Evolutionary conservation across 2,113 vertebrate genomes (phyloP), one percentile per base, ranked within the genome.

Genomic region (Anthoscopus minutus): DNA sequence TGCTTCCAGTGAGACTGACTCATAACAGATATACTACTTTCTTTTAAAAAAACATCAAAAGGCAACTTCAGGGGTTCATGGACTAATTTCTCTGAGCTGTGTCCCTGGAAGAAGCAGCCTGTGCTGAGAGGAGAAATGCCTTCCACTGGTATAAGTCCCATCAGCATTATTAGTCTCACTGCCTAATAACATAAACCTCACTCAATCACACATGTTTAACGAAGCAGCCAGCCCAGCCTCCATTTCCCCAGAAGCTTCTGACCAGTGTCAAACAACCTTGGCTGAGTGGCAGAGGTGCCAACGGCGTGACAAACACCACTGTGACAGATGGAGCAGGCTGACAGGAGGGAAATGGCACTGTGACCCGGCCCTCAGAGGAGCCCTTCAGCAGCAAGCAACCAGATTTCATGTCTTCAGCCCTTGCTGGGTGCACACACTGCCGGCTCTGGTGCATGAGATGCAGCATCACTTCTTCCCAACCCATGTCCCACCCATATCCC

Each of bases 1-100:
- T 62, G 42, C 15, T 71, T 54, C 57, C 1, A 1, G 38, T 71
- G 80, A 88, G 30, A 81, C 62, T 62, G 65, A 61, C 71, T 62
- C 76, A 10, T 30, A 64, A 51, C 61, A 93, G 60, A 73, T 40
- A 83, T 50, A 65, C 21, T 40, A 42, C 86, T 95, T 66, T 60
- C 37, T 88, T 88, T 47, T 3, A 4, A 94, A 86, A 88, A 80
- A 96, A 37, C 6, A 90, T 71, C 50, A 64, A 90, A 90, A 97
- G 85, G 47, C 78, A 90, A 56, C 3, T 2, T 67, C 82, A 95
- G 74, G 86, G 48, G 40, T 8, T 64, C 61, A 88, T 44, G 83
- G 76, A 84, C 81, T 91, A 76, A 92, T 95, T 92, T 94, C 72
- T 67, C 53, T 37, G 23, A 24, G 12, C 18, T 64, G 15, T n/a